Evolutionary conservation across 2,797 vertebrate species (phyloP), one percentile per base, ranked within the genome.

Genomic region (Dromococcyx pavoninus): DNA sequence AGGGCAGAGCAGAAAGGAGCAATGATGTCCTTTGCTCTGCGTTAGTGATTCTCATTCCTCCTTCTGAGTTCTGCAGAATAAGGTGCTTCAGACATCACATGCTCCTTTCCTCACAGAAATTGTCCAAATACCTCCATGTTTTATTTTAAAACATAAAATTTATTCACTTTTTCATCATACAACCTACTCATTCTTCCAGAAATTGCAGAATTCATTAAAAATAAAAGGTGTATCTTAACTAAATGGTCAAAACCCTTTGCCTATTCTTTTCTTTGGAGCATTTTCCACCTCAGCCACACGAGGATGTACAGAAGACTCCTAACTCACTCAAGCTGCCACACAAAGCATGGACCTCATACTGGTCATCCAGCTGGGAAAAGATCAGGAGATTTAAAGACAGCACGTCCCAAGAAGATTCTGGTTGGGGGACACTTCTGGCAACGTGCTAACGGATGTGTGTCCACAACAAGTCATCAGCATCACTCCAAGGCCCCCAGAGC

Each of bases 21-120:
- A 0, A 24, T 13, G 32, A 53, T 58, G 53, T 53, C 37, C 24
- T 62, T 37, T 17, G 18, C 46, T 39, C 17, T 6, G 1, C 9
- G 13, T 35, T 35, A 46, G 25, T 0, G 3, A 14, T 9, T 37
- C 32, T 4, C 17, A 2, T 28, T 32, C 35, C 41, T 23, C 6
- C 39, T 41, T 41, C 62, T 2, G 13, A 37, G 18, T 28, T 9
- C 22, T 0, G 3, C 60, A 33, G 30, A 46, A 24, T 5, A 30
- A 70, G 17, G 22, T 0, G 0, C 7, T 35, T 41, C 77, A 27
- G 35, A 4, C 3, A 3, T 17, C 22, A 4, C 1, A 0, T 5
- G 27, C 50, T 25, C 25, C 12, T 10, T 11, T 37, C 53, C 46
- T 33, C 1, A 0, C 35, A 30, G 25, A 32, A 19, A 18, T 28